Evolutionary conservation across 2,113 vertebrate genomes (phyloP), one percentile per base, ranked within the genome.

Genomic region (Lamprotornis superbus): DNA sequence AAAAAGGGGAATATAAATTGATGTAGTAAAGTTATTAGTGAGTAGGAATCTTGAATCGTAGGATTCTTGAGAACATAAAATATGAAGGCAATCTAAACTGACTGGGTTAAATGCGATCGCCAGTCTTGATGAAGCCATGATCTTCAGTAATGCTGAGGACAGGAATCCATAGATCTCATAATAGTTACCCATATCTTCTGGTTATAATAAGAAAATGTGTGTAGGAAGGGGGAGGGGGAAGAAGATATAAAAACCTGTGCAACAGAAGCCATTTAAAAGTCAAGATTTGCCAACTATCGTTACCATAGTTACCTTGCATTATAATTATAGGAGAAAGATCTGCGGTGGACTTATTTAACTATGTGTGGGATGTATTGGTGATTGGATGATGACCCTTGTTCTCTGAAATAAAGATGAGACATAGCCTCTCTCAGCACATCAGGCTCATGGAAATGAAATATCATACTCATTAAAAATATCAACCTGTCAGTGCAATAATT

Each of bases 301-400:
- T 96, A 71, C 95, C 95, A 97, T 96, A 95, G 95, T 82, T 97
- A 95, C 95, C 69, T 91, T 92, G 89, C 83, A 71, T 95, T 95
- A 91, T 95, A 96, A 95, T 95, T 97, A 95, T 73, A 95, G 94
- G 79, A 89, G 83, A 95, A 84, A 94, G 93, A 84, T 95, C 89
- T 84, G 52, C 82, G 89, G 74, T 94, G 93, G 86, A 94, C 94
- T 94, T 90, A 87, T 74, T 97, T 95, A 95, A 95, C 87, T 46
- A 40, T 44, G 47, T 89, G 95, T 96, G 60, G 93, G 91, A 89
- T 2, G 49, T 83, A 94, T 90, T 2, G 2, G 52, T 75, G 73
- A 78, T 87, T 94, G 73, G 53, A 89, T 84, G 56, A 81, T 94
- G 89, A 92, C 76, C 83, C 52, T 7, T 60, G 39, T 47, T 86